Evolutionary conservation across 1,140 invertebrate genomes (phyloP), one percentile per base, ranked within the genome.

Genomic region (Drosophila seguyi): DNA sequence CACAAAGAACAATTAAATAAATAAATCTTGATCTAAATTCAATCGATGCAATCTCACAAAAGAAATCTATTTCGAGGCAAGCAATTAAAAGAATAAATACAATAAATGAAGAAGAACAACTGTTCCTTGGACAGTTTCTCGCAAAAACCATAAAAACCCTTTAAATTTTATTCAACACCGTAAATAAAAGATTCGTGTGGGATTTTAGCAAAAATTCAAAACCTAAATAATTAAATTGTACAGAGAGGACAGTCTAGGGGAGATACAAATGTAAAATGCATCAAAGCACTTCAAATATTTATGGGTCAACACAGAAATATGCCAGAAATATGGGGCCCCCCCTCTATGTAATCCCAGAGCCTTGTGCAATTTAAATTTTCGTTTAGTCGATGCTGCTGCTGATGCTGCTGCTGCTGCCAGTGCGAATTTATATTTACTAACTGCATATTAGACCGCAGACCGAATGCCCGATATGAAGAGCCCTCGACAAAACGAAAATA

Each of bases 271-370:
- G 66, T 47, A 58, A 72, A 50, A 72, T 73, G 67, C 68, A 59
- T 73, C 69, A 73, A 73, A 77, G 41, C 55, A 77, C 48, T 77
- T 77, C 48, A 77, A 77, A 77, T 77, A 77, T 77, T 77, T 77
- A 77, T 77, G 74, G 74, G 55, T 77, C 74, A 77, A 65, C 58
- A 75, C 31, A 55, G 58, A 75, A 63, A 75, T 72, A 36, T 72
- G 61, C 31, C 42, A 53, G 58, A 75, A 63, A 75, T 59, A 36
- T 72, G 61, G n/a, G 10, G 5, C 27, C 22, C 14, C n/a, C 13
- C 8, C 4, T 10, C 14, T 44, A 27, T 53, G 31, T 53, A 63
- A 50, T 60, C 58, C 27, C 53, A 11, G 53, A 27, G 55, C n/a
- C 22, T 41, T 41, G 53, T 39, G 47, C 73, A 68, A 76, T 76